Evolutionary conservation across 2,888 invertebrate genomes (phyloP).

Genomic region (Drosophila ochracea): DNA sequence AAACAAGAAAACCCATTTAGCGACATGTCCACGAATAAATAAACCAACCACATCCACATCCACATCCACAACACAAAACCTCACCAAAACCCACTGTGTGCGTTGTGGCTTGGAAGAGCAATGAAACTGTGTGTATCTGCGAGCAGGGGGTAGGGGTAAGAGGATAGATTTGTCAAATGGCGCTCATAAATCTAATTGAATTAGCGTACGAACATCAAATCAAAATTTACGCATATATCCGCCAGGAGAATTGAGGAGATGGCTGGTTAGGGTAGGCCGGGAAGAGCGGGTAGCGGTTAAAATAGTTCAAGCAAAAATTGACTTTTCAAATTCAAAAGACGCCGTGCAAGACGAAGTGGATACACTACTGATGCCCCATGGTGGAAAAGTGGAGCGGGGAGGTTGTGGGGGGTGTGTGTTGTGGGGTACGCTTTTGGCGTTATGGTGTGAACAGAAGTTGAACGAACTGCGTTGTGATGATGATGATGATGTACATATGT

Average conservation of each 20-base stretch:
- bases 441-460: slow-evolving; percentile 56
- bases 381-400: neutral
- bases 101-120: neutral
- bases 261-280: slow-evolving; percentile 5
- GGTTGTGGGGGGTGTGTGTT: neutral
- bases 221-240: slow-evolving; percentile 39
- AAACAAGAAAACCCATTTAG: slow-evolving; percentile 74
- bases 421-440: slow-evolving; percentile 29
- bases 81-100: neutral
- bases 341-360: neutral
- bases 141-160: neutral
- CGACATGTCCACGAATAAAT: slow-evolving; percentile 71
- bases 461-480: slow-evolving; percentile 38
- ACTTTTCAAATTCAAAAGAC: slow-evolving; percentile 43
- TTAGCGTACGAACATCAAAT: slow-evolving; percentile 70
- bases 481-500: neutral
- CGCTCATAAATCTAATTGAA: slow-evolving; percentile 75
- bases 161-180: slow-evolving; percentile 59
- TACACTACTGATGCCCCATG: neutral
- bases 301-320: slow-evolving; percentile 45
- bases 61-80: slow-evolving; percentile 10
- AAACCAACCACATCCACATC: slow-evolving; percentile 42
- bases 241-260: slow-evolving; percentile 1
- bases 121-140: neutral
- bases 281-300: neutral